phyloP scores from a whole-genome alignment of 1,140 invertebrate genomes.

The Lepidotrigona ventralis region DNA sequence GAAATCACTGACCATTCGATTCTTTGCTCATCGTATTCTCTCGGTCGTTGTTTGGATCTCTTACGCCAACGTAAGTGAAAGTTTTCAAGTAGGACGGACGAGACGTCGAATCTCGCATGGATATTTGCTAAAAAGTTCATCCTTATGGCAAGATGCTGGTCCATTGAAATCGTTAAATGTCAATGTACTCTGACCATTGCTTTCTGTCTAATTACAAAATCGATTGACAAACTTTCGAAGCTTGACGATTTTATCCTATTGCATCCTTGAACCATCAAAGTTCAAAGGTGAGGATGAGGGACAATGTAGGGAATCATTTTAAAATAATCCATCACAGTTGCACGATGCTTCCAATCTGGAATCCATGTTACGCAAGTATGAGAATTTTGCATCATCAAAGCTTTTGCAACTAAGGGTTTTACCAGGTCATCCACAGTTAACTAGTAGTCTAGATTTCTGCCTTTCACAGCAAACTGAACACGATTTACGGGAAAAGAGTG shows the following conservation, averaged over 20 bases:
- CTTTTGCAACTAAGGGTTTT: slow-evolving; percentile 62
- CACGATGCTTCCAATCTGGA: slow-evolving; percentile 27
- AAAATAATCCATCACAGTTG: neutral
- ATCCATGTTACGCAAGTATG: slow-evolving; percentile 50
- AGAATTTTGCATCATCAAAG: slow-evolving; percentile 50
- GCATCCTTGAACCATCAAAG: neutral
- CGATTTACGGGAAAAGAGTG: slow-evolving; percentile 46
- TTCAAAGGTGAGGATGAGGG: slow-evolving; percentile 15
- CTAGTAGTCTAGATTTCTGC: slow-evolving; percentile 49
- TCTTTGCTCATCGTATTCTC: slow-evolving; percentile 46
- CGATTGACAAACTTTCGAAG: neutral
- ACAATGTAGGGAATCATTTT: slow-evolving; percentile 7
- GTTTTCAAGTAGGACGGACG: slow-evolving; percentile 78
- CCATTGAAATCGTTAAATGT: slow-evolving; percentile 42
- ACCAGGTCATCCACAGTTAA: slow-evolving; percentile 61
- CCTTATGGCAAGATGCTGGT: slow-evolving; percentile 38
- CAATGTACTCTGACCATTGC: neutral
- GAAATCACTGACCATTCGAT: slow-evolving; percentile 45
- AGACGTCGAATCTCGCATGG: slow-evolving; percentile 68
- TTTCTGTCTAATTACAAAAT: slow-evolving; percentile 35
- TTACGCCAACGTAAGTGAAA: slow-evolving; percentile 80
- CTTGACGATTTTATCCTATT: neutral
- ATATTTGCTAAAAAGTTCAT: slow-evolving; percentile 75
- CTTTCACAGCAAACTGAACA: slow-evolving; percentile 52
- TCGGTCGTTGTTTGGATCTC: slow-evolving; percentile 70